These are phyloP conservation scores for Tipula unca DNA, from an alignment of 2,888 invertebrate genomes.

Conservation along the genomic window DNA sequence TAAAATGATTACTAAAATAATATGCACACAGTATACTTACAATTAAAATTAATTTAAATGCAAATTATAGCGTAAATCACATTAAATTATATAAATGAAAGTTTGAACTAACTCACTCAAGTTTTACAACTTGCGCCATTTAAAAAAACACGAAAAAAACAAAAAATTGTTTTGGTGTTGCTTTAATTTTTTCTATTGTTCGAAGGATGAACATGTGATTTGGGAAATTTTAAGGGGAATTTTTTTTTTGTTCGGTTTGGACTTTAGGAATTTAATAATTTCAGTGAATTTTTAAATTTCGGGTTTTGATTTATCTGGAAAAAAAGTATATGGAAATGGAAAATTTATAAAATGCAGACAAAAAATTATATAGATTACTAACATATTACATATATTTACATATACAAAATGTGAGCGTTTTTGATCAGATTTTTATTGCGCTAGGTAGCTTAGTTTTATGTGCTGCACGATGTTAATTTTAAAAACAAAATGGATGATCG, in stretches of 20 bases:
- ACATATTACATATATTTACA: too few relatives aligned
- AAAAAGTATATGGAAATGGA: neutral
- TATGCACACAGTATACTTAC: neutral
- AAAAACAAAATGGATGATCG: neutral
- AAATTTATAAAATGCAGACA: neutral
- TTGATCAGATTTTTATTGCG: too few relatives aligned
- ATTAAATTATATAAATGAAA: neutral
- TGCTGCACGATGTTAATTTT: neutral
- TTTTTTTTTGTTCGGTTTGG: neutral
- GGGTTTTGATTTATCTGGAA: neutral
- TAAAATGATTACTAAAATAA: neutral
- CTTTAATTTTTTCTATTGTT: neutral
- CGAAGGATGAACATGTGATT: neutral
- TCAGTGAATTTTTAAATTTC: neutral
- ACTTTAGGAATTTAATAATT: neutral
- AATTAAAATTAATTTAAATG: neutral
- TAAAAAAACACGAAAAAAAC: neutral
- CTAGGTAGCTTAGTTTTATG: neutral
- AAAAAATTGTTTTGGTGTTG: neutral
- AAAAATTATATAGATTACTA: too few relatives aligned
- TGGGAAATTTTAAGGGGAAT: constrained; percentile 4
- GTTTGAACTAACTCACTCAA: neutral
- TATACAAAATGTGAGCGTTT: too few relatives aligned
- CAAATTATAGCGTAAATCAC: neutral
- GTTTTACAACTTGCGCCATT: neutral